Evolutionary conservation across 2,888 invertebrate species (phyloP), one percentile per base, ranked within the genome.

Genomic region (Rhimphoctona megacephalus): DNA sequence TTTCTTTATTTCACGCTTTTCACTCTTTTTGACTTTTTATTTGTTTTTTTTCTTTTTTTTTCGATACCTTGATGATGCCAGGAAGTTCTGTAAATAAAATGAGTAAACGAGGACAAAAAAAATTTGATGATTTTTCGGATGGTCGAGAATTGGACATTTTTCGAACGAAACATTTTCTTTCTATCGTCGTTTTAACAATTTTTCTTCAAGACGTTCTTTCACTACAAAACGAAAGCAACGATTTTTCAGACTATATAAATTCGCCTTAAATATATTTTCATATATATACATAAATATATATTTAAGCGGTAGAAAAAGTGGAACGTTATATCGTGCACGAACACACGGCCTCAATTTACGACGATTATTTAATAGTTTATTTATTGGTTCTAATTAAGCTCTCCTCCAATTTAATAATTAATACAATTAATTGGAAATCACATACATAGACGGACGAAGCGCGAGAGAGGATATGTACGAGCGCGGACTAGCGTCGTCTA

Each of bases 321-420:
- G 82, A 89, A 72, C 85, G 81, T 79, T 67, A 82, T 69, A 80
- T 81, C 85, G 79, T 33, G 80, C 74, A 84, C 82, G 74, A n/a
- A 81, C 81, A 88, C 90, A 91, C 92, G 93, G 92, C 94, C 94
- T 93, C 93, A 93, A 94, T 94, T 93, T 91, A 89, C 91, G 91
- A 91, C 93, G 92, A 94, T 94, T 94, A 94, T 94, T 94, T 94
- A 93, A 94, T 93, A 92, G 94, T 94, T 93, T 92, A 93, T 93
- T 94, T 93, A 94, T 94, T 93, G 93, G 92, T 90, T 93, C 91
- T 94, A 94, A 94, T 94, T 94, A 94, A 93, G 93, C 92, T 92
- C 87, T 92, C 92, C 92, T 93, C 90, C 94, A 94, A 94, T 94
- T 94, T 92, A 92, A 93, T 92, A 92, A 94, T 94, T 94, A 94